These are phyloP conservation scores for Myoxocephalus aenaeus DNA, from an alignment of 2,797 vertebrate species.

Conservation along the genomic window DNA sequence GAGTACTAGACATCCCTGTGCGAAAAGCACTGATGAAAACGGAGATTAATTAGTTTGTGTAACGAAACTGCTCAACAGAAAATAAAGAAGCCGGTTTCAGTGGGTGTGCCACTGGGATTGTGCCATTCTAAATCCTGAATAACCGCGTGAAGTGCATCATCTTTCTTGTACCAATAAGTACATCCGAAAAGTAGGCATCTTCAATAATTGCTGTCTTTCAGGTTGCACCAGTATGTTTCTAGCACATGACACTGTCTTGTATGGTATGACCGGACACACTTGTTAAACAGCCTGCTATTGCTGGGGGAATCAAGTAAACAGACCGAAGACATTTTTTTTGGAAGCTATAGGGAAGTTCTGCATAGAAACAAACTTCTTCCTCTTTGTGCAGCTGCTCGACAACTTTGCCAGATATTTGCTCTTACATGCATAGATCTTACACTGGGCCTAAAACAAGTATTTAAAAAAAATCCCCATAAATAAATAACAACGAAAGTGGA, in stretches of 20 bases:
- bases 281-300: conserved; percentile 14
- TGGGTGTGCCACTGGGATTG: conserved; percentile 39
- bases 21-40: not conserved
- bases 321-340: conserved; percentile 51
- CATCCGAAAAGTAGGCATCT: conserved; percentile 13
- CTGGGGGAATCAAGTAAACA: conserved; percentile 36
- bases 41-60: not conserved
- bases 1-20: not conserved
- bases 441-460: not conserved
- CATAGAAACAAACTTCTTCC: conserved; percentile 73
- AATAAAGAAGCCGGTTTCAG: conserved; percentile 9
- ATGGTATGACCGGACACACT: not conserved
- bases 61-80: not conserved
- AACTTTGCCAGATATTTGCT: conserved; percentile 25
- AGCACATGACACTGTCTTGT: not conserved
- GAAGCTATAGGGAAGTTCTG: conserved; percentile 68
- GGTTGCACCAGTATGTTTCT: conserved; percentile 28
- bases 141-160: conserved; percentile 4
- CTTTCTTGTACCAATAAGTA: conserved; percentile 20
- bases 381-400: conserved; percentile 60
- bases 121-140: conserved; percentile 47
- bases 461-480: not conserved
- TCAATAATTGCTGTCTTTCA: conserved; percentile 20
- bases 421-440: conserved; percentile 11
- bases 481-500: not conserved